Conservation (phyloP, 2,888 invertebrate genomes). For the Drosophila flavopinicola region DNA sequence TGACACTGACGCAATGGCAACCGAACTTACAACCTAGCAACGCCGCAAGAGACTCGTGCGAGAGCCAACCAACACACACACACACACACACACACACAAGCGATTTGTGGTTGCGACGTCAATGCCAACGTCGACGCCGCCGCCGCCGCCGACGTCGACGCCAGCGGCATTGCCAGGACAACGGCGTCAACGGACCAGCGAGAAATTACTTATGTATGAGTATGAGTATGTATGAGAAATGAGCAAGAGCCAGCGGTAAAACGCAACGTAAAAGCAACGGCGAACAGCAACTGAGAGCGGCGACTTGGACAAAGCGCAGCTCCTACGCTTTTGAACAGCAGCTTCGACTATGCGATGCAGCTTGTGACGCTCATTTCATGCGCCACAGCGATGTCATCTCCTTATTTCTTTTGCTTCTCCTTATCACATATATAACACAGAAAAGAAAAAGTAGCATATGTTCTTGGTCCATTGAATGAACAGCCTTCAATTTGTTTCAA, state of each 20-base stretch:
- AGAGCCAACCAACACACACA: slow-evolving; percentile 41
- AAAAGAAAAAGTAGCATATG: no score
- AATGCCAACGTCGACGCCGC: slow-evolving; percentile 23
- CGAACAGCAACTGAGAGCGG: slow-evolving; percentile 16
- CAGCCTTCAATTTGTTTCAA: no score
- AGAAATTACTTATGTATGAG: slow-evolving; percentile 29
- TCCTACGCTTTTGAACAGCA: slow-evolving; percentile 14
- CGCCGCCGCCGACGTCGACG: slow-evolving; percentile 2
- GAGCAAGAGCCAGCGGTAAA: slow-evolving; percentile 20
- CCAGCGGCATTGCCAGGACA: slow-evolving; percentile 59
- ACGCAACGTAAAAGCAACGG: slow-evolving; percentile 11
- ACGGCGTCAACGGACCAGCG: slow-evolving; percentile 35
- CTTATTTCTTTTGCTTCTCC: no score
- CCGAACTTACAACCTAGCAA: slow-evolving; percentile 47
- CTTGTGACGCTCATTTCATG: neutral
- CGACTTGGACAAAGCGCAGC: slow-evolving; percentile 10
- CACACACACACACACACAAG: slow-evolving; percentile 4
- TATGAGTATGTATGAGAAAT: slow-evolving; percentile 3
- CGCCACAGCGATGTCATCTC: neutral
- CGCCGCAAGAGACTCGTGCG: slow-evolving; percentile 36
- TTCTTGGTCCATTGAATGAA: no score
- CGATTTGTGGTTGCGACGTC: no score
- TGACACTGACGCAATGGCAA: slow-evolving; percentile 55
- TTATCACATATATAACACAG: no score
- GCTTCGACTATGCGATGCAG: slow-evolving; percentile 11